These are phyloP conservation scores for Tipula lateralis DNA, from an alignment of 2,888 invertebrate species.

Conservation along the genomic window DNA sequence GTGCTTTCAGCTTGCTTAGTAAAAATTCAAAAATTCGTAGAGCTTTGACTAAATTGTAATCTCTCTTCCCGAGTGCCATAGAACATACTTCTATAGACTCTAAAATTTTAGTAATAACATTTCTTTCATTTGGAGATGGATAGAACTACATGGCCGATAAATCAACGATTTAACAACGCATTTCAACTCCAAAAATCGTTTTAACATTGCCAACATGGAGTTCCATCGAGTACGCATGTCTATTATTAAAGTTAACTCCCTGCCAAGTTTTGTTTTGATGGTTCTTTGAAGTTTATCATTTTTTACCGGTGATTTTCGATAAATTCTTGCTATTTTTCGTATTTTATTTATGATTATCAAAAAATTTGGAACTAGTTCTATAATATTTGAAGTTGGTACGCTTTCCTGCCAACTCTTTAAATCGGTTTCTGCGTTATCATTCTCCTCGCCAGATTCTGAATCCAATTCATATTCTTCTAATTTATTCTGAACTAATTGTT, in stretches of 20 bases:
- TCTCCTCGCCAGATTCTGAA: neutral
- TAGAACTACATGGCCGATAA: neutral
- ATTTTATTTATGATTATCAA: neutral
- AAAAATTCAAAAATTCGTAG: no score
- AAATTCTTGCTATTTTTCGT: neutral
- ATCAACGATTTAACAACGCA: neutral
- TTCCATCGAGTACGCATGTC: neutral
- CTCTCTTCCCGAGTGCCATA: neutral
- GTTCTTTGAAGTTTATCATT: neutral
- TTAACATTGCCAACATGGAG: neutral
- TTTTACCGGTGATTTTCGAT: neutral
- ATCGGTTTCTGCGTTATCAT: neutral
- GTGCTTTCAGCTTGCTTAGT: no score
- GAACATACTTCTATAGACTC: neutral
- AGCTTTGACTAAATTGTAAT: no score
- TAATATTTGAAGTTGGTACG: neutral
- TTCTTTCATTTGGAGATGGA: neutral
- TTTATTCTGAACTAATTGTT: neutral
- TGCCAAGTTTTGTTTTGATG: neutral
- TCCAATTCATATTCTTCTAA: neutral
- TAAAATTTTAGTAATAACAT: neutral
- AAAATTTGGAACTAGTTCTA: neutral
- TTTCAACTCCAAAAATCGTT: neutral
- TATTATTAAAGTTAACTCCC: neutral
- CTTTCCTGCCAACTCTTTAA: neutral